Conservation (phyloP, 1,140 invertebrate species). For the Lepidurus arcticus region DNA sequence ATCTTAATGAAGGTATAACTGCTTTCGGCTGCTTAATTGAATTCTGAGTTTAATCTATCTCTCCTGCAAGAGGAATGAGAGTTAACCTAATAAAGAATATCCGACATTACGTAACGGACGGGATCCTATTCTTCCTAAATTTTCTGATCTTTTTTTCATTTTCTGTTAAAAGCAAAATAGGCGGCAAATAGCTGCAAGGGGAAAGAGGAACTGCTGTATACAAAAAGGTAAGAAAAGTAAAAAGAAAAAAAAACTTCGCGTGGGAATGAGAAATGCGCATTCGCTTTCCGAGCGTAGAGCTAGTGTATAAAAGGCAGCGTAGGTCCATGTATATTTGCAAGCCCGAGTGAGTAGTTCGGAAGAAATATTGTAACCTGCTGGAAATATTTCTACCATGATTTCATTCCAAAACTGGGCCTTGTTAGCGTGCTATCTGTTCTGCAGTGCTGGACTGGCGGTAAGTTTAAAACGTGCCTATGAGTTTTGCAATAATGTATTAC, state of each 20-base stretch:
- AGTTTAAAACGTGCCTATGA: too few species aligned
- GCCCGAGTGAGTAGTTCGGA: neutral
- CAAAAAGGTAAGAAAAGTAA: slow-evolving; percentile 24
- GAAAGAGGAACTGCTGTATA: neutral
- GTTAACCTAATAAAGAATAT: neutral
- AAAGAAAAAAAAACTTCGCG: slow-evolving; percentile 20
- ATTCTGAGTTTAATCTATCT: slow-evolving; percentile 3
- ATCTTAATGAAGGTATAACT: slow-evolving; percentile 2
- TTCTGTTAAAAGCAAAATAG: neutral
- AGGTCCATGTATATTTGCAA: neutral
- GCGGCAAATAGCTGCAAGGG: neutral
- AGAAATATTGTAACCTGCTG: neutral
- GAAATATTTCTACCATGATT: neutral
- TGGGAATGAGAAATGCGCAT: slow-evolving; percentile 7
- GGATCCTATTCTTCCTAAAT: too few species aligned
- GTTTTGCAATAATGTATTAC: too few species aligned
- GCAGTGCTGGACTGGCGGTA: too few species aligned
- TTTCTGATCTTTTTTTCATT: neutral
- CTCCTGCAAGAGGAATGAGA: neutral
- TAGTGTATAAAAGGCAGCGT: neutral
- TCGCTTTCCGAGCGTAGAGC: neutral
- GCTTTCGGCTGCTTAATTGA: neutral
- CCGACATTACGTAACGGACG: too few species aligned
- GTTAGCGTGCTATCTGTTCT: too few species aligned
- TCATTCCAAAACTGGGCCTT: too few species aligned